Evolutionary conservation across 1,140 invertebrate species (phyloP), one percentile per base, ranked within the genome.

Genomic region (Lethrus apterus): DNA sequence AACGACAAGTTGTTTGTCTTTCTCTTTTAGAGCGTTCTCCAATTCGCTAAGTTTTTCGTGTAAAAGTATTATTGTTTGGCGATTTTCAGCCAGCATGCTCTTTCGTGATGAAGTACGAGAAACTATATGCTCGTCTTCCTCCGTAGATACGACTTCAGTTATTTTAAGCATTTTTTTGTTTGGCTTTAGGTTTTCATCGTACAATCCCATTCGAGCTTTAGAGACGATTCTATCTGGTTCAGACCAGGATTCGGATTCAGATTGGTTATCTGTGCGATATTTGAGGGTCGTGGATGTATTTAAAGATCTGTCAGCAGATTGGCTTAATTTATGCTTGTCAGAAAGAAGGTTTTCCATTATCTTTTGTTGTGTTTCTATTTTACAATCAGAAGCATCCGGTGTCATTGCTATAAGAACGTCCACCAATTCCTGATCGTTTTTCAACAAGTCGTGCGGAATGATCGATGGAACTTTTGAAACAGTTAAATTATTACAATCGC

Each of bases 211-310:
- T 47, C 86, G 72, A 0, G 81, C 83, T 44, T 83, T 63, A 0
- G 86, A 89, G 0, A 89, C 84, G 44, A 76, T 79, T 46, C 84
- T 74, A 57, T 91, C 87, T 0, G 86, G 86, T 60, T 89, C 86
- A 0, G 86, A 89, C 79, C 86, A 90, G 13, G 82, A 80, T 57
- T 91, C 88, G 0, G 60, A 62, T 60, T 89, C 85, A 1, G 83
- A 85, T 19, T 77, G 71, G 65, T 79, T 65, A 47, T 74, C 64
- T 40, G 63, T 31, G 3, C 41, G 40, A 26, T 47, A 52, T 31
- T 58, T 60, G 4, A 58, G 33, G n/a, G 52, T 58, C 2, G 54
- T 50, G 7, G 56, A 49, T 5, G 58, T 50, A 10, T 45, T 52
- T 30, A 48, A 44, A 1, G 50, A 43, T 31, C 38, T 51, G 11